Percentiles rank a stretch among this genome's conserved stretches.
phyloP scores from a whole-genome alignment of 1,140 invertebrate species.

The Orussus abietinus region DNA sequence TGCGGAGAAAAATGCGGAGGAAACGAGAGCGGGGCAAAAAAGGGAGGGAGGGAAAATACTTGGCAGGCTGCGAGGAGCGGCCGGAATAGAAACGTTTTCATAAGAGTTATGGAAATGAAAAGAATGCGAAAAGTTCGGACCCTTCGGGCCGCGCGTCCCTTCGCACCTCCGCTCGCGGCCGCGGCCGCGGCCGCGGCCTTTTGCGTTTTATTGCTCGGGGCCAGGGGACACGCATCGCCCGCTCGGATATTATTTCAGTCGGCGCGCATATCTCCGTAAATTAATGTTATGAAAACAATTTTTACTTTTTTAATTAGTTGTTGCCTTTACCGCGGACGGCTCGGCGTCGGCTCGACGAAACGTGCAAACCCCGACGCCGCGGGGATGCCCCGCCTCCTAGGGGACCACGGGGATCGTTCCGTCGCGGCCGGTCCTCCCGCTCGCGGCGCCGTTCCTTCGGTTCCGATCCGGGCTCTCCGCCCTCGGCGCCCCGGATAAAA shows the following conservation, averaged over 20 bases:
- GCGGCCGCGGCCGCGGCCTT: conserved; percentile 5
- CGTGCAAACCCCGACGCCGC: too few species aligned
- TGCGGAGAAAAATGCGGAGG: conserved; percentile 5
- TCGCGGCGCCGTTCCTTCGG: too few species aligned
- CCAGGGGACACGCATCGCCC: conserved; percentile 40
- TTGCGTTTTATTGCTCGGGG: conserved; percentile 22
- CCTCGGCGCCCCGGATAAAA: too few species aligned
- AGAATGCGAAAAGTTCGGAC: conserved; percentile 49
- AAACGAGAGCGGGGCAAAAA: background rate
- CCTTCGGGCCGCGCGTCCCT: conserved; percentile 12
- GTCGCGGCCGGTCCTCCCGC: too few species aligned
- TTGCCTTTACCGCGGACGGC: conserved; percentile 28
- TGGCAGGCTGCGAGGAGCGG: conserved; percentile 19
- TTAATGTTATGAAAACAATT: conserved; percentile 55
- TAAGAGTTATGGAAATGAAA: conserved; percentile 44
- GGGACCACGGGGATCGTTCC: too few species aligned
- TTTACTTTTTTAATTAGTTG: conserved; percentile 56
- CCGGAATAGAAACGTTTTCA: conserved; percentile 45
- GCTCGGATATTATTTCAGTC: conserved; percentile 53
- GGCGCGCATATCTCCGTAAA: conserved; percentile 53
- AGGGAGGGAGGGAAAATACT: conserved; percentile 10
- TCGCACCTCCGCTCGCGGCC: background rate
- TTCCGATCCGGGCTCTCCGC: too few species aligned
- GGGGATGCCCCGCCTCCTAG: too few species aligned
- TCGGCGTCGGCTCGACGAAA: too few species aligned